These are phyloP conservation scores for Dolichomitus sp. DNA, from an alignment of 2,888 invertebrate genomes.

Conservation along the genomic window DNA sequence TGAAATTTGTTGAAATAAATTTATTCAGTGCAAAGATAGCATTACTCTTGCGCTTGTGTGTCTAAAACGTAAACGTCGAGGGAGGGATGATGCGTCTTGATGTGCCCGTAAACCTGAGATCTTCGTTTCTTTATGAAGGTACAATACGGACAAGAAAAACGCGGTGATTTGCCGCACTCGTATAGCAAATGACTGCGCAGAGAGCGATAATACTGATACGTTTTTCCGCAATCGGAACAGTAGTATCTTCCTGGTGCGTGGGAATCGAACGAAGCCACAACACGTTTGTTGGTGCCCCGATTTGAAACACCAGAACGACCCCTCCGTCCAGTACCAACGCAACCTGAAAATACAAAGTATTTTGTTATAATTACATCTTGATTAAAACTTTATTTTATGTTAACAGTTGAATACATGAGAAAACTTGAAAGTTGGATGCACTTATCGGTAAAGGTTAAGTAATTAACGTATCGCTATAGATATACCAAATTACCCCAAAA, in stretches of 20 bases:
- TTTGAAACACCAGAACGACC: background rate
- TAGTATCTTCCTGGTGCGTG: constrained; percentile 43
- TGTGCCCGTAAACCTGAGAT: constrained; percentile 79
- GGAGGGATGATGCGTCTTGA: constrained; percentile 75
- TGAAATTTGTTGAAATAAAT: background rate
- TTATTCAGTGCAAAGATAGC: constrained; percentile 7
- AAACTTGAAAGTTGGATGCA: background rate
- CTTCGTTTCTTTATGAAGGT: constrained; percentile 77
- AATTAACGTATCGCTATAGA: background rate
- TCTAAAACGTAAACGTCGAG: constrained; percentile 77
- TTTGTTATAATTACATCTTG: background rate
- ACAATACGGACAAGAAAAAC: constrained; percentile 82
- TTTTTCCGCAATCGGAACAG: constrained; percentile 65
- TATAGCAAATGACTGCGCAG: constrained; percentile 72
- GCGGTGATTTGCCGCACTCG: constrained; percentile 83
- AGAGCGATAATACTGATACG: constrained; percentile 62
- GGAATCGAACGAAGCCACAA: background rate
- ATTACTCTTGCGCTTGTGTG: constrained; percentile 40
- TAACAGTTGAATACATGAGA: background rate
- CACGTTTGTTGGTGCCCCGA: background rate
- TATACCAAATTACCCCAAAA: constrained; percentile 1
- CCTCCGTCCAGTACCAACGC: background rate
- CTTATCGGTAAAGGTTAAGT: background rate
- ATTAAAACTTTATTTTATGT: background rate
- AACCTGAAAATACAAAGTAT: background rate